Evolutionary conservation across 2,797 vertebrate species (phyloP), one percentile per base, ranked within the genome.

Genomic region (Siniperca scherzeri): DNA sequence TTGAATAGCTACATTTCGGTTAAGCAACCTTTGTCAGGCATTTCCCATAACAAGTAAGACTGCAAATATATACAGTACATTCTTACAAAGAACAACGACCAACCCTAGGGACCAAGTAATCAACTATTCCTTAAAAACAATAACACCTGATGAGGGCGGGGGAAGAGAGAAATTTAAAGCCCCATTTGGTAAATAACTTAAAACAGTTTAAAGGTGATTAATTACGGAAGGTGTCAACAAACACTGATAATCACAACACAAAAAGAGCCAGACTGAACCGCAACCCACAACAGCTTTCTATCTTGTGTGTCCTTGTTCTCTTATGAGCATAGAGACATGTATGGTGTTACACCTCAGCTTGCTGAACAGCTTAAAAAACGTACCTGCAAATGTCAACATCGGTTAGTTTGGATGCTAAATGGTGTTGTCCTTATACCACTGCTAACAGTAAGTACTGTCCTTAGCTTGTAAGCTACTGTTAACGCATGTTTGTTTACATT

Each of bases 401-500:
- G 19, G 19, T 21, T 9, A 14, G 16, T 61, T 42, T 53, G 8
- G 22, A 57, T 57, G 42, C 52, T 57, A 17, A 73, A 68, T 59
- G 44, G 3, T 19, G 21, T 67, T 74, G 19, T 61, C 17, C 2
- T 59, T 55, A 27, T 76, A 17, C 21, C 14, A 30, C 55, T 70
- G 25, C 38, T 42, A 44, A 13, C 10, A 19, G n/a, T n/a, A 55
- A 55, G 22, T 22, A 14, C 27, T 42, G n/a, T 50, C 30, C 30
- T 22, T 17, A 62, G 36, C 57, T 33, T 52, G 8, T 57, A 27
- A 40, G 50, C 42, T 12, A 21, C 22, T 50, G 9, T 25, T 25
- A 55, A 27, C 16, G 5, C 52, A 16, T 44, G 19, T 80, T 60
- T 81, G 27, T 40, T 75, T 53, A 53, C 38, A 62, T 48, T n/a